Evolutionary conservation across 2,888 invertebrate species (phyloP).

Genomic region (Callosobruchus maculatus): DNA sequence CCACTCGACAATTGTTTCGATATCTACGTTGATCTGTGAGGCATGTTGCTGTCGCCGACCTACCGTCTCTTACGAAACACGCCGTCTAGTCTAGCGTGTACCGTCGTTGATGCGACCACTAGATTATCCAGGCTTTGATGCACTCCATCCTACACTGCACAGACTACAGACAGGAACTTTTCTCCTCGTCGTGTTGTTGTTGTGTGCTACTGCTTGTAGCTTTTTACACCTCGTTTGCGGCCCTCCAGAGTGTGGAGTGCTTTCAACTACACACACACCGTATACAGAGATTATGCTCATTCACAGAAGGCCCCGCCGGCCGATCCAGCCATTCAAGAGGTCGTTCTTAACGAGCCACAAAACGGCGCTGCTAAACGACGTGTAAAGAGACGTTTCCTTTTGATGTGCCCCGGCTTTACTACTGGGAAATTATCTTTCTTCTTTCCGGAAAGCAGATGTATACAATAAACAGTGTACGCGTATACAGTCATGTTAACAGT

Average conservation of each 20-base stretch:
- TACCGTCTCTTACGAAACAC: no score
- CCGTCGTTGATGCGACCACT: not conserved
- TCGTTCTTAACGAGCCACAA: not conserved
- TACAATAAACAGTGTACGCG: no score
- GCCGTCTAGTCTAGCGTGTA: not conserved
- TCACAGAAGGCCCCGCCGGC: not conserved
- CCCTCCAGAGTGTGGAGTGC: not conserved
- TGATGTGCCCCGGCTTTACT: not conserved
- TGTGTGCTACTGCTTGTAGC: not conserved
- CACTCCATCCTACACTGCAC: not conserved
- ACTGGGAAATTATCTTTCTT: no score
- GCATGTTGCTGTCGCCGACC: no score
- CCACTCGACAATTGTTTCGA: no score
- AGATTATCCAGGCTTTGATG: slow-evolving; percentile 3
- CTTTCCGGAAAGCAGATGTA: no score
- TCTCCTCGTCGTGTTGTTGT: no score
- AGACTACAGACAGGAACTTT: not conserved
- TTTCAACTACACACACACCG: slow-evolving; percentile 1
- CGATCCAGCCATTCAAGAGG: slow-evolving; percentile 2
- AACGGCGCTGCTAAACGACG: not conserved
- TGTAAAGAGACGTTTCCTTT: not conserved
- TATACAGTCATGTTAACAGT: no score
- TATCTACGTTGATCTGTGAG: no score
- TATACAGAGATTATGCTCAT: not conserved
- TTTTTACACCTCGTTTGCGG: slow-evolving; percentile 4